Percentiles rank a stretch among this genome's conserved stretches.
These are phyloP conservation scores for Lagorchestes hirsutus DNA, from an alignment of 2,797 vertebrate species.

Conservation along the genomic window DNA sequence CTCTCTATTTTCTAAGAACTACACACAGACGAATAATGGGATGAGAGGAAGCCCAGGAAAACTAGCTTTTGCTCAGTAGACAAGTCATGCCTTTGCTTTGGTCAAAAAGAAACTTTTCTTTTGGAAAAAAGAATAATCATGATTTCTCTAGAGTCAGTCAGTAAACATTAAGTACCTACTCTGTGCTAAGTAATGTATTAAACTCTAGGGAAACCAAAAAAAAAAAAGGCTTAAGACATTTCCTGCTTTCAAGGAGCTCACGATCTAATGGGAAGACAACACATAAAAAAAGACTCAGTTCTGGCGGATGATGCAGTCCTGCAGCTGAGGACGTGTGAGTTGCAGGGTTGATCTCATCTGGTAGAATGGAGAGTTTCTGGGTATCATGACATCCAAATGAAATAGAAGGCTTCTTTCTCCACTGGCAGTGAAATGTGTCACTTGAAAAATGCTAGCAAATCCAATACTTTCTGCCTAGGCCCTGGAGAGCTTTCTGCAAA, in stretches of 20 bases:
- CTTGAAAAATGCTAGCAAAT: slow-evolving; percentile 22
- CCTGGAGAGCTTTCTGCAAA: slow-evolving; percentile 30
- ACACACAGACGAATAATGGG: background rate
- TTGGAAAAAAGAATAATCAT: background rate
- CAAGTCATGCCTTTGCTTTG: background rate
- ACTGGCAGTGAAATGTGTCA: slow-evolving; percentile 31
- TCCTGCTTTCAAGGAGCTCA: background rate
- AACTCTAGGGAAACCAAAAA: background rate
- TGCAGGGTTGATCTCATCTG: background rate
- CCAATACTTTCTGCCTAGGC: background rate
- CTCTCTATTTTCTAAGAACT: background rate
- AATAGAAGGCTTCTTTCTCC: background rate
- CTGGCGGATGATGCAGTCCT: background rate
- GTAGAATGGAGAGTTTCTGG: background rate
- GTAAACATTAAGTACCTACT: background rate
- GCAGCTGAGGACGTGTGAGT: background rate
- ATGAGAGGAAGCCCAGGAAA: background rate
- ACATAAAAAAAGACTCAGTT: background rate
- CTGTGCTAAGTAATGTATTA: background rate
- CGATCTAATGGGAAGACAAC: background rate
- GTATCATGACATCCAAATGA: background rate
- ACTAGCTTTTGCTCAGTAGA: background rate
- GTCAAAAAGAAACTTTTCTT: background rate
- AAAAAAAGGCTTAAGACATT: background rate
- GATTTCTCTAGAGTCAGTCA: background rate